Base-by-base conservation (phyloP, 2,797 vertebrate species). In the Anguilla anguilla region DNA sequence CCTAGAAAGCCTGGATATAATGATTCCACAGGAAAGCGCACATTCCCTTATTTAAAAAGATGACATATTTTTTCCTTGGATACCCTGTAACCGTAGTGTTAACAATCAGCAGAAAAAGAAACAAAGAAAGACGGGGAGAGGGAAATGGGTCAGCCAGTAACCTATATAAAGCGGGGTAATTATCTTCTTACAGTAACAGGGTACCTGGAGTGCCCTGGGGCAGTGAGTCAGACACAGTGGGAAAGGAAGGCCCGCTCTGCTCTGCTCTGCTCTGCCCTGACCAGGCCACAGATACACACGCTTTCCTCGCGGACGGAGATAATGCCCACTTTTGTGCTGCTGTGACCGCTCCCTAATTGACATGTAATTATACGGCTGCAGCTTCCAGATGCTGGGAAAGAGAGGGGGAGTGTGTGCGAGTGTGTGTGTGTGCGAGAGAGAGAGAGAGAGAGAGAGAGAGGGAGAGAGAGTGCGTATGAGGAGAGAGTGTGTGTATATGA, bases 301-400 rank as follows among this genome's bases (percentile, higher is more conserved):
- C 69, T 74, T 35, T 35, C 69, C 69, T 35, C 13, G 49, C 31
- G 31, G 25, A 53, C 64, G 61, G 57, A 85, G 57, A 85, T 77
- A 74, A 87, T 51, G 57, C 83, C 69, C 83, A 31, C 17, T 69
- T 89, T 19, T 51, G 77, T 77, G 51, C 67, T 84, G 53, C 51
- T 49, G 84, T 64, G 59, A 57, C 51, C 15, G 39, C 9, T 82
- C 69, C 46, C 84, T 87, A 87, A 87, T 72, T 89, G 86, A 87
- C 84, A 67, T 85, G 88, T 85, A 87, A 87, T 85, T 82, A 87
- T 84, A 79, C 77, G 74, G 86, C 49, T 83, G 84, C 72, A 83
- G 86, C 86, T 83, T 83, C 85, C 49, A 59, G 84, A 89, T 74
- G 55, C 57, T 39, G 67, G 39, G 55, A 57, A 61, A 87, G 82